Evolutionary conservation across 2,888 invertebrate species (phyloP).

Genomic region (Cheilosia scutellata): DNA sequence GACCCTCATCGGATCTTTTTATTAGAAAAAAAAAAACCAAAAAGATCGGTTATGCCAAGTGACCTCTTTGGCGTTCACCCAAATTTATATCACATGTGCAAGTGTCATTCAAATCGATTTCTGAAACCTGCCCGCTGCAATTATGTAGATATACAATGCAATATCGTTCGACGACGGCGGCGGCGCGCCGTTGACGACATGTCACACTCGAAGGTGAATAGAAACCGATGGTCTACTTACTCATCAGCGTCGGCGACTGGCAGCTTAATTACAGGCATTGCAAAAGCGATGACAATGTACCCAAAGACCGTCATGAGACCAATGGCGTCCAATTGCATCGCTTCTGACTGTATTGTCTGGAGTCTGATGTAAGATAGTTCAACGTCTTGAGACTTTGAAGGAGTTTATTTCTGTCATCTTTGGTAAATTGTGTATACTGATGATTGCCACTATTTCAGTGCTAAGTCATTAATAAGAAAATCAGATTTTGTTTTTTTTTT

Average conservation of each 20-base stretch:
- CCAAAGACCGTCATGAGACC: constrained; percentile 17
- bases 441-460: constrained; percentile 19
- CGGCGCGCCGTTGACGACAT: constrained; percentile 21
- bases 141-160: constrained; percentile 20
- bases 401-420: constrained; percentile 20
- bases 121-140: constrained; percentile 12
- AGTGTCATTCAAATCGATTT: constrained; percentile 57
- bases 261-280: constrained; percentile 43
- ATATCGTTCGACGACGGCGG: neutral
- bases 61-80: constrained; percentile 55
- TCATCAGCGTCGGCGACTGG: constrained; percentile 5
- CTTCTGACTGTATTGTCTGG: constrained; percentile 3
- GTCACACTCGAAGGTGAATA: constrained; percentile 48
- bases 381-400: constrained; percentile 13
- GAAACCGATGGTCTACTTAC: constrained; percentile 8
- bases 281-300: constrained; percentile 39
- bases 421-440: constrained; percentile 7
- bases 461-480: constrained; percentile 34
- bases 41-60: constrained; percentile 23
- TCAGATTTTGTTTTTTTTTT: constrained; percentile 14
- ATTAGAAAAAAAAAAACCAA: neutral
- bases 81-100: constrained; percentile 49
- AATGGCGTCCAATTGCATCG: constrained; percentile 33
- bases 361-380: constrained; percentile 37
- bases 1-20: no score